Base-by-base conservation (phyloP, 2,797 vertebrate species). In the Phylloscopus collybita region DNA sequence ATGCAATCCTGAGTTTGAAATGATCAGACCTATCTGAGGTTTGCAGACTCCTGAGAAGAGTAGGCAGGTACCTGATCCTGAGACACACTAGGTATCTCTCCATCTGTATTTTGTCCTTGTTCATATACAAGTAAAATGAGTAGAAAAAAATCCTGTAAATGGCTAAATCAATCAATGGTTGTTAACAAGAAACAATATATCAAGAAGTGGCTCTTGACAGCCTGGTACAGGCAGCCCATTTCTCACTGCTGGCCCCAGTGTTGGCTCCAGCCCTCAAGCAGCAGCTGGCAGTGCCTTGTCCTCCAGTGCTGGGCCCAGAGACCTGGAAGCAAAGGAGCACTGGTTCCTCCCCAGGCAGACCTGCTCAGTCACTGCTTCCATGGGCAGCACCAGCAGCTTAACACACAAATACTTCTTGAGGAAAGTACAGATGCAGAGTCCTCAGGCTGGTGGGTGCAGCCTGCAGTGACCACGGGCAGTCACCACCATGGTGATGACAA, bases 41-140 rank as follows among this genome's bases (percentile, higher is more conserved):
- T 30, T 54, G 45, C 53, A 60, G 42, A 30, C 29, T 71, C 29
- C 11, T 45, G 20, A 66, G 71, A 78, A 71, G 9, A 61, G 80
- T 9, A 47, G 47, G 30, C 8, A 17, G 15, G 45, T 70, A 75
- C 47, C n/a, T 4, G 0, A 61, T 80, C 57, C 69, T 0, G 0
- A 80, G 72, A 49, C 26, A 45, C 1, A 3, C 9, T 34, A 60
- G 40, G 25, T 16, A 51, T 50, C 13, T 30, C 30, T 86, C 61
- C 57, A 65, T 49, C 45, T 86, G 49, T 54, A 49, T 42, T 83
- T 92, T 88, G 38, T 60, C 44, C 49, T 67, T 44, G 19, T 67
- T 86, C 13, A 27, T 16, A 66, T 29, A 19, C 22, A 76, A 88
- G 22, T 38, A 76, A 92, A 72, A 92, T 6, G 4, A 54, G 20